These are phyloP conservation scores for Menidia menidia DNA, from an alignment of 2,797 vertebrate genomes.

Conservation along the genomic window DNA sequence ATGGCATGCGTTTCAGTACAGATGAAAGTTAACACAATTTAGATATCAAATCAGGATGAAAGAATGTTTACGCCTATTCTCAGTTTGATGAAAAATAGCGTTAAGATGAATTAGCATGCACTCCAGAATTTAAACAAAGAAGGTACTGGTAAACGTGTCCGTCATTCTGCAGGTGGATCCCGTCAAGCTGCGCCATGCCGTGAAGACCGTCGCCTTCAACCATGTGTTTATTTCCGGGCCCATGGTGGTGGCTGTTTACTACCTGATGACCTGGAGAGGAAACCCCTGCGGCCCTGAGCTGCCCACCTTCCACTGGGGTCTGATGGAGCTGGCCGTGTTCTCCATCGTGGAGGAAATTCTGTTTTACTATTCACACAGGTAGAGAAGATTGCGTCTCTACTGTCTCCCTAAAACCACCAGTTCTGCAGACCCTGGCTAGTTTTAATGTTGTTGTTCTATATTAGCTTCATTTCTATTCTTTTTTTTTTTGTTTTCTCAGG, in stretches of 20 bases:
- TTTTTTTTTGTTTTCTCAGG: conserved; percentile 71
- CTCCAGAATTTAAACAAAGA: no score
- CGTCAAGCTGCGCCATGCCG: conserved; percentile 76
- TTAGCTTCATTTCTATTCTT: background rate
- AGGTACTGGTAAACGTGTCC: no score
- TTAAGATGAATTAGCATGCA: no score
- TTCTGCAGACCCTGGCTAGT: no score
- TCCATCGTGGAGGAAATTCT: conserved; percentile 87
- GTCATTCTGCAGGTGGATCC: conserved; percentile 84
- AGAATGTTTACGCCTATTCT: no score
- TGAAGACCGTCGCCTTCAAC: conserved; percentile 82
- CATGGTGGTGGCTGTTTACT: conserved; percentile 81
- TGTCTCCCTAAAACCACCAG: background rate
- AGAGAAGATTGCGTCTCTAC: background rate
- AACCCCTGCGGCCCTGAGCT: conserved; percentile 86
- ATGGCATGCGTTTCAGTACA: no score
- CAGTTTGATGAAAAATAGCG: no score
- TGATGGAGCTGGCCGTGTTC: conserved; percentile 86
- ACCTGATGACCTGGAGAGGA: conserved; percentile 78
- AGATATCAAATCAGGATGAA: no score
- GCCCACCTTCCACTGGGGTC: conserved; percentile 91
- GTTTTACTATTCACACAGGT: conserved; percentile 96
- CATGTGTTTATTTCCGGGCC: conserved; percentile 84
- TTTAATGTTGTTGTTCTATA: background rate
- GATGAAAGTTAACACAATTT: no score